A percentile compares a stretch with the other conserved stretches of the same genome.
Conservation (phyloP, 37 sponge, comb jelly and placozoan genomes). For the Chondrosia reniformis region DNA sequence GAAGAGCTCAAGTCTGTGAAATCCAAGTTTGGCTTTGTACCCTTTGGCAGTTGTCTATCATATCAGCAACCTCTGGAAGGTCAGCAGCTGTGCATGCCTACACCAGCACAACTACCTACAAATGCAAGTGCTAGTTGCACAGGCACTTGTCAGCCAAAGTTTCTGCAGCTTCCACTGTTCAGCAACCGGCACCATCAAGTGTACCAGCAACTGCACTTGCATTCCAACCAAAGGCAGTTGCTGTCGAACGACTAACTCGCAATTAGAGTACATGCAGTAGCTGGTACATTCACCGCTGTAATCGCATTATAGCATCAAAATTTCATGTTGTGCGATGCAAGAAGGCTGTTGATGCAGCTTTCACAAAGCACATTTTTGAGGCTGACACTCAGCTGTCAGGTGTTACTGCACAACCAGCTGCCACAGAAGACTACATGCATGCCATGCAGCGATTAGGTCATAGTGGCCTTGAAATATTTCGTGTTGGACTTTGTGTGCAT, state of each 20-base stretch:
- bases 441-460: not conserved
- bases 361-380: not conserved
- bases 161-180: not conserved
- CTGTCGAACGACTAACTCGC: not conserved
- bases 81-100: not conserved
- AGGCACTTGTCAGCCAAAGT: not conserved
- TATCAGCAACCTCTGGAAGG: slow-evolving; percentile 1
- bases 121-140: not conserved
- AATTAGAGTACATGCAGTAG: not conserved
- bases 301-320: not conserved
- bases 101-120: not conserved
- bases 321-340: not conserved
- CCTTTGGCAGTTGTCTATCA: not conserved
- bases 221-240: slow-evolving; percentile 3
- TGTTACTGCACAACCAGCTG: slow-evolving; percentile 1
- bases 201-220: not conserved
- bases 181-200: not conserved
- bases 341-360: not conserved
- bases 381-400: not conserved
- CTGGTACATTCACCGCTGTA: not conserved
- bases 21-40: not conserved
- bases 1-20: not conserved
- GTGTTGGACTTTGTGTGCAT: not conserved
- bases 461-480: not conserved
- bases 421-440: not conserved